Percentiles rank a stretch among this genome's conserved stretches.
These are phyloP conservation scores for Apodemia mormo DNA, from an alignment of 2,888 invertebrate genomes.

Conservation along the genomic window DNA sequence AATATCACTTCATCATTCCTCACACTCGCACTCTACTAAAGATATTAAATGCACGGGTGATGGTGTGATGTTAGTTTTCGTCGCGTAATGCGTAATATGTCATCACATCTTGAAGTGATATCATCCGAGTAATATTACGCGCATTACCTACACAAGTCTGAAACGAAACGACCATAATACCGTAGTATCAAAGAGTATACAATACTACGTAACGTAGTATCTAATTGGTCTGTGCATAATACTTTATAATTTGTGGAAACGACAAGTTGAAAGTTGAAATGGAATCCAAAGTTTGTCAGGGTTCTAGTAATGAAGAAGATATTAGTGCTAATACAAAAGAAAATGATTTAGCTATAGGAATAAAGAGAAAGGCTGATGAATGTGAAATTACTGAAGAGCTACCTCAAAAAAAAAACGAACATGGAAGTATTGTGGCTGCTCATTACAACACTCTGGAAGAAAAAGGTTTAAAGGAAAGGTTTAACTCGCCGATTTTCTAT, in stretches of 20 bases:
- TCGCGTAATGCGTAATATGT: too few relatives aligned
- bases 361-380: background rate
- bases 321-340: background rate
- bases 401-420: conserved; percentile 20
- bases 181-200: too few relatives aligned
- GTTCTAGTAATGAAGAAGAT: background rate
- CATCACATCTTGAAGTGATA: too few relatives aligned
- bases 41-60: too few relatives aligned
- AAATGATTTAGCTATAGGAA: background rate
- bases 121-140: too few relatives aligned
- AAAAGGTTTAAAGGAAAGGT: conserved; percentile 89
- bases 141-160: too few relatives aligned
- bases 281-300: background rate
- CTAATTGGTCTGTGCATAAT: too few relatives aligned
- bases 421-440: conserved; percentile 87
- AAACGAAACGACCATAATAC: too few relatives aligned
- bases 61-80: too few relatives aligned
- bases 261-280: background rate
- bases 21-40: too few relatives aligned
- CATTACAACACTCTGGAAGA: conserved; percentile 97
- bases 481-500: conserved; percentile 94
- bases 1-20: too few relatives aligned
- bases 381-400: conserved; percentile 25
- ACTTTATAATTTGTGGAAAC: background rate
- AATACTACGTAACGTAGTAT: too few relatives aligned